These are phyloP conservation scores for Zootoca vivipara DNA, from an alignment of 2,113 vertebrate species.

Conservation along the genomic window DNA sequence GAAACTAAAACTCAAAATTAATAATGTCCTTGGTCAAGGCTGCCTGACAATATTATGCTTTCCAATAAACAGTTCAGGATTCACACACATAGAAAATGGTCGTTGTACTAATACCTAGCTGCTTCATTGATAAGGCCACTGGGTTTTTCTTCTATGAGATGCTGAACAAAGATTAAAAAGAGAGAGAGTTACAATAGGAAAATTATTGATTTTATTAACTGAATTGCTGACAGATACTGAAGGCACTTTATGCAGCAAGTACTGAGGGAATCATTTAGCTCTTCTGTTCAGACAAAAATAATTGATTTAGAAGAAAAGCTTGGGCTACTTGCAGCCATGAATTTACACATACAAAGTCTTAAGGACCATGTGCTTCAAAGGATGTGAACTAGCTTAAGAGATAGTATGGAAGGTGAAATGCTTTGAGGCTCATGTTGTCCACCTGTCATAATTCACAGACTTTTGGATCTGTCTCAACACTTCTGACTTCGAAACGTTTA, in stretches of 20 bases:
- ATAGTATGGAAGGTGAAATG: not conserved
- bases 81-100: not conserved
- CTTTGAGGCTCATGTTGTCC: not conserved
- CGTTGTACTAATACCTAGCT: conserved; percentile 80
- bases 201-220: not conserved
- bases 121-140: conserved; percentile 93
- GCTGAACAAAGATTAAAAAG: conserved; percentile 74
- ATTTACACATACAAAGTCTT: not conserved
- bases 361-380: not conserved
- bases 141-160: conserved; percentile 89
- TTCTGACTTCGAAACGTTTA: not conserved
- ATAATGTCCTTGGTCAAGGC: not conserved
- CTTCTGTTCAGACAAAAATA: not conserved
- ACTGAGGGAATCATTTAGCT: not conserved
- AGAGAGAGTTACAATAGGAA: conserved; percentile 20
- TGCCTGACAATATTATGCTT: not conserved
- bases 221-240: not conserved
- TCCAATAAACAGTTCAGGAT: not conserved
- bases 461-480: not conserved
- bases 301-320: not conserved
- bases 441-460: not conserved
- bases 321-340: not conserved
- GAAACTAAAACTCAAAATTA: not conserved
- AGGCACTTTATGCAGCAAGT: not conserved
- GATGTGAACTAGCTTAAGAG: not conserved